Base-by-base conservation (phyloP, 2,113 vertebrate species). In the Oncorhynchus keta region DNA sequence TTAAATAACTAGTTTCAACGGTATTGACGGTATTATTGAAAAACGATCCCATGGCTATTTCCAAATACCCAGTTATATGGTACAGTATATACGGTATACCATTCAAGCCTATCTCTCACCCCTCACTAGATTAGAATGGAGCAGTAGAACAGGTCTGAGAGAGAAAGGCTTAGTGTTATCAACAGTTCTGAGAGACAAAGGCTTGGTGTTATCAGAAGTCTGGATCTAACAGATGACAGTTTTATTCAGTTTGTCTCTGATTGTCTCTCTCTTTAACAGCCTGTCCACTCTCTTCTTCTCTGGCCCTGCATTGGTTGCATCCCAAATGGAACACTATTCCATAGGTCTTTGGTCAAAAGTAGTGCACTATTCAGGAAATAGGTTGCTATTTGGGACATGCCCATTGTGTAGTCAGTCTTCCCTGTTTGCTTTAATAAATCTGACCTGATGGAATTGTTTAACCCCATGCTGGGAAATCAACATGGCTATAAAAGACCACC, bases 181-280 rank as follows among this genome's bases (percentile, higher is more conserved):
- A 26, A 83, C 61, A 14, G 32, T 5, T 32, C 32, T 32, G 32
- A 32, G 32, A 32, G 32, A 79, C 84, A 79, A 72, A 86, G 59
- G 68, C 72, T 4, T 39, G 70, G 75, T 76, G 79, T 88, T 84
- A 83, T 83, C 81, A 75, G 70, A 70, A 79, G 75, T 82, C 67
- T 82, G 81, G 79, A 82, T 89, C 80, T 83, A 70, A 78, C 73
- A 68, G 85, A 81, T 84, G 86, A 88, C 74, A 83, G 84, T 81
- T 86, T 86, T 76, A 84, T 85, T 89, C 83, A 82, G 80, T 59
- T 76, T 76, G 72, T 74, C 79, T 73, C 68, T 51, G 79, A 86
- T 79, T 74, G 68, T 76, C 83, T 81, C 76, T 57, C 71, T 70
- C 76, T 73, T 74, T 77, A 76, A 81, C 73, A 67, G 64, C 49